A percentile compares a stretch with the other conserved stretches of the same genome.
These are phyloP conservation scores for Urophycis tenuis DNA, from an alignment of 2,797 vertebrate genomes.

Conservation along the genomic window DNA sequence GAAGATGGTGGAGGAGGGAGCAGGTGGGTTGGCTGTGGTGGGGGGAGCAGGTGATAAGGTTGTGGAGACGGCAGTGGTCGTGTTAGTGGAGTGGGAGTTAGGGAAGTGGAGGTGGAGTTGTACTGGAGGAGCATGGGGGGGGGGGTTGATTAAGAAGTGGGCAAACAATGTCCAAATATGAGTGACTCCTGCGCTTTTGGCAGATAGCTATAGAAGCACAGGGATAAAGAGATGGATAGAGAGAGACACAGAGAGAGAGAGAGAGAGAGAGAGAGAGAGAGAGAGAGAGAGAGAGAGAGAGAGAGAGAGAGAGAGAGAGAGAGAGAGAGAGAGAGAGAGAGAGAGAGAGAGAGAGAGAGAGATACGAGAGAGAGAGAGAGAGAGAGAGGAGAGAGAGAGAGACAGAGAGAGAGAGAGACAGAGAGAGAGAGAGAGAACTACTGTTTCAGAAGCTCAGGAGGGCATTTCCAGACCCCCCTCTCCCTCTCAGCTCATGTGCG, in stretches of 20 bases:
- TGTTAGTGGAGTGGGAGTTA: background rate
- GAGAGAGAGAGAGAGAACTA: constrained; percentile 33
- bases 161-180: background rate
- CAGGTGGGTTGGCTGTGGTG: background rate
- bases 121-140: background rate
- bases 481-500: constrained; percentile 35
- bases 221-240: too few species aligned
- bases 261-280: too few species aligned
- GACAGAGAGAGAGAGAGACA: constrained; percentile 17
- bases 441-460: constrained; percentile 45
- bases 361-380: too few species aligned
- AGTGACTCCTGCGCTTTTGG: background rate
- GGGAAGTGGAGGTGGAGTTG: background rate
- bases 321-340: too few species aligned
- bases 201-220: constrained; percentile 7
- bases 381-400: constrained; percentile 27
- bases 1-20: background rate
- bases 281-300: too few species aligned
- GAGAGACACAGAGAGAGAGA: too few species aligned
- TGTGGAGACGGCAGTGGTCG: background rate
- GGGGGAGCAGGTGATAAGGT: background rate
- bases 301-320: too few species aligned
- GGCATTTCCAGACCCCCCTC: constrained; percentile 43
- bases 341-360: too few species aligned
- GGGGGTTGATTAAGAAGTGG: background rate